These are phyloP conservation scores for Clostera curtula DNA, from an alignment of 2,888 invertebrate genomes.

Conservation along the genomic window DNA sequence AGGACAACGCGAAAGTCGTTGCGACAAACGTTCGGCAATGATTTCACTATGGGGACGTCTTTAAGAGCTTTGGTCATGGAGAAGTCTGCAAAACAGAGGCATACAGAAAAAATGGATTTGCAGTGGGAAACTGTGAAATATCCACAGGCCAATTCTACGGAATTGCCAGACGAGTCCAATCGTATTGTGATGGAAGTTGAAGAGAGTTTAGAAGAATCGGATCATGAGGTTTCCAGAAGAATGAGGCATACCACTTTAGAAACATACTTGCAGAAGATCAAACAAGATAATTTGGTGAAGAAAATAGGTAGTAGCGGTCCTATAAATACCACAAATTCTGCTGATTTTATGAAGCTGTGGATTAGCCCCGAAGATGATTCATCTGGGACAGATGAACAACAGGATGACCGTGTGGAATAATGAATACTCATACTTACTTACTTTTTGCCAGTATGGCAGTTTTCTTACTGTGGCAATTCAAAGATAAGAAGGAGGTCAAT, in stretches of 20 bases:
- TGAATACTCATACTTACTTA: too few relatives aligned
- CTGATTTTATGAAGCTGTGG: too few relatives aligned
- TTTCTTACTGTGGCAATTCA: too few relatives aligned
- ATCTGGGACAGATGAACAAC: too few relatives aligned
- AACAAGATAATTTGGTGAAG: constrained; percentile 35
- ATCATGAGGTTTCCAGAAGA: constrained; percentile 35
- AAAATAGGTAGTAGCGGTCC: constrained; percentile 45
- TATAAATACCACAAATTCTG: too few relatives aligned
- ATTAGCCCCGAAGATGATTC: too few relatives aligned
- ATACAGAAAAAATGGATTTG: constrained; percentile 27
- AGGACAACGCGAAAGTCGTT: constrained; percentile 56
- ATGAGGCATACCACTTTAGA: constrained; percentile 37
- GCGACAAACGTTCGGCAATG: constrained; percentile 56
- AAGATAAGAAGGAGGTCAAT: too few relatives aligned
- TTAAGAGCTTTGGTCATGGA: constrained; percentile 58
- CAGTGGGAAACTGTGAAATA: constrained; percentile 27
- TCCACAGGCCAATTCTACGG: constrained; percentile 38
- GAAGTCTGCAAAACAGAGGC: constrained; percentile 50
- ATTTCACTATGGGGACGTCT: constrained; percentile 54
- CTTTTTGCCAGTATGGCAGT: too few relatives aligned
- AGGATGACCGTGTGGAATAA: too few relatives aligned
- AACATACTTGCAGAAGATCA: constrained; percentile 40
- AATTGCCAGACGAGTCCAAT: constrained; percentile 23
- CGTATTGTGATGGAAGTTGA: constrained; percentile 17
- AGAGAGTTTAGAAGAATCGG: constrained; percentile 20